Percentiles rank a stretch among this genome's conserved stretches.
phyloP scores from a whole-genome alignment of 2,888 invertebrate species.

The Drosophila meridionalis region DNA sequence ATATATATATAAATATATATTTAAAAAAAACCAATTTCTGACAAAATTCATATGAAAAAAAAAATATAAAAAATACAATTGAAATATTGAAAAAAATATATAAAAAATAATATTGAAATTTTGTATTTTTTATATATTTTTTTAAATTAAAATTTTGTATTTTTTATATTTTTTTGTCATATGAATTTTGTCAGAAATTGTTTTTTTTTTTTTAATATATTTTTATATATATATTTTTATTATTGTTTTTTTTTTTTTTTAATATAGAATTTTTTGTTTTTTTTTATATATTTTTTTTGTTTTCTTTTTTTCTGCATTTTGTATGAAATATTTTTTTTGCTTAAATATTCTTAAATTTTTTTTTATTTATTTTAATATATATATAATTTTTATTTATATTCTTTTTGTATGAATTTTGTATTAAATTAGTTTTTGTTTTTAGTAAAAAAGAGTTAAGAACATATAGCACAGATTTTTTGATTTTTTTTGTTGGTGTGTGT shows the following conservation, averaged over 20 bases:
- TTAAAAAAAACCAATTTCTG: neutral
- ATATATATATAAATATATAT: neutral
- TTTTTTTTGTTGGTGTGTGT: constrained; percentile 18
- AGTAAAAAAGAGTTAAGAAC: constrained; percentile 60
- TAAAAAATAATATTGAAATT: neutral
- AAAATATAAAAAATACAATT: neutral
- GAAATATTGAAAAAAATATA: neutral
- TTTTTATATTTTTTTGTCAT: neutral
- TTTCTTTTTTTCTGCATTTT: neutral
- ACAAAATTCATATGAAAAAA: neutral
- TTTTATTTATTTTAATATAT: neutral
- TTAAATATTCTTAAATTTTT: neutral
- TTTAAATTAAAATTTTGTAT: neutral
- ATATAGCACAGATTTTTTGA: constrained; percentile 52
- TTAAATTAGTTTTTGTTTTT: constrained; percentile 28
- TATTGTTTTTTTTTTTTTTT: neutral
- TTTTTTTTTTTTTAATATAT: neutral
- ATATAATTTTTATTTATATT: constrained; percentile 24
- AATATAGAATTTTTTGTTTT: neutral
- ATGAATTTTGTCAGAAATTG: neutral
- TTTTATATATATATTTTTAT: neutral
- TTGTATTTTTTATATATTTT: neutral
- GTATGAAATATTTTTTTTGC: neutral
- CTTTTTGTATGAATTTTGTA: constrained; percentile 25
- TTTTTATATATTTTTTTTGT: neutral